Evolutionary conservation across 2,113 vertebrate genomes (phyloP).

Genomic region (Onychorhynchus coronatus): DNA sequence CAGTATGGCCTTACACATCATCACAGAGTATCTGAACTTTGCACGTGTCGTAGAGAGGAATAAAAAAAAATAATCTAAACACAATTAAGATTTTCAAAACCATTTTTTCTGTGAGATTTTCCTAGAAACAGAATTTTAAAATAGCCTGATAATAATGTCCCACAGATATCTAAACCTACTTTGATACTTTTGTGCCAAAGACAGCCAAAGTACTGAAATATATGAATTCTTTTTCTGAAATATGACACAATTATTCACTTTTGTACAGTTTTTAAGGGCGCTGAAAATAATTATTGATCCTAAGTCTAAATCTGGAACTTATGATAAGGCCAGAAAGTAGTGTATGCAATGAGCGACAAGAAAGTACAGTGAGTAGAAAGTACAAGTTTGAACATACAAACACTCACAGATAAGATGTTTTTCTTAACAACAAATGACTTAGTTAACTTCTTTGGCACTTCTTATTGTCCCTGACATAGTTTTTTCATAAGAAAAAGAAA

Average conservation of each 20-base stretch:
- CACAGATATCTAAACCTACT: neutral
- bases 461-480: neutral
- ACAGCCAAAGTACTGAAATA: neutral
- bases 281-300: neutral
- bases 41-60: neutral
- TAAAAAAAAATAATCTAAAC: neutral
- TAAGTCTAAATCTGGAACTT: neutral
- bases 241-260: neutral
- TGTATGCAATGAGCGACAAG: too few species aligned
- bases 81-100: neutral
- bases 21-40: neutral
- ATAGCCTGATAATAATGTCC: neutral
- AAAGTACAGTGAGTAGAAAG: neutral
- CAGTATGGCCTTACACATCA: neutral
- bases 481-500: neutral
- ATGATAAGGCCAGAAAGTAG: neutral
- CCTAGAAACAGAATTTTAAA: neutral
- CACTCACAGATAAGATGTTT: neutral
- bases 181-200: neutral
- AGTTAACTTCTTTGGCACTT: neutral
- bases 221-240: neutral
- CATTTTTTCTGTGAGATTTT: neutral
- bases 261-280: neutral
- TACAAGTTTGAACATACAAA: neutral
- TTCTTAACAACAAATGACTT: neutral